These are phyloP conservation scores for Ceratina japonica DNA, from an alignment of 1,140 invertebrate genomes.

Conservation along the genomic window DNA sequence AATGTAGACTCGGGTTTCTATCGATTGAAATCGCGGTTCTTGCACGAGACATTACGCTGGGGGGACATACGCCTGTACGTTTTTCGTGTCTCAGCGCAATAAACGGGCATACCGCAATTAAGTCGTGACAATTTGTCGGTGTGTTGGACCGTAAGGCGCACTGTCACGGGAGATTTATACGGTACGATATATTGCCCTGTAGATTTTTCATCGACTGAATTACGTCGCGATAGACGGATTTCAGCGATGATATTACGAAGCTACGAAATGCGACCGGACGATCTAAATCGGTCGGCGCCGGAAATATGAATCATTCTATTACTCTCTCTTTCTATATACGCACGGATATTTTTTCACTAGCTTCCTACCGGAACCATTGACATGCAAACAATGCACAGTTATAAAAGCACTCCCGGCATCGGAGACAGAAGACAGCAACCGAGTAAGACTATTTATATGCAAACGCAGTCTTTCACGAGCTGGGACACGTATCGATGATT, in stretches of 20 bases:
- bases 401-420: slow-evolving; percentile 6
- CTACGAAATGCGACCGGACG: background rate
- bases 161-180: slow-evolving; percentile 30
- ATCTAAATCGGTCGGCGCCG: background rate
- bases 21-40: slow-evolving; percentile 28
- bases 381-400: slow-evolving; percentile 21
- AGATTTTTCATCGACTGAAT: slow-evolving; percentile 19
- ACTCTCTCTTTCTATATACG: background rate
- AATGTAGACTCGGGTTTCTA: background rate
- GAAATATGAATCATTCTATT: slow-evolving; percentile 1
- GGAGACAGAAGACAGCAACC: slow-evolving; percentile 10
- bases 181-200: background rate
- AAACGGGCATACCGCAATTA: slow-evolving; percentile 22
- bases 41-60: slow-evolving; percentile 1
- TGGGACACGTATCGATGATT: slow-evolving; percentile 43
- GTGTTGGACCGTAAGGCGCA: background rate
- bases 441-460: slow-evolving; percentile 46
- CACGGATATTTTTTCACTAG: background rate
- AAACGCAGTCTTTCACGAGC: slow-evolving; percentile 32
- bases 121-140: slow-evolving; percentile 18
- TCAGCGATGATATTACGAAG: background rate
- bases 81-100: slow-evolving; percentile 21
- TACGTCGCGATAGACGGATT: background rate
- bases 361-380: background rate
- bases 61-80: slow-evolving; percentile 15